Conservation (phyloP, 2,113 vertebrate genomes). For the Coryphaenoides rupestris region DNA sequence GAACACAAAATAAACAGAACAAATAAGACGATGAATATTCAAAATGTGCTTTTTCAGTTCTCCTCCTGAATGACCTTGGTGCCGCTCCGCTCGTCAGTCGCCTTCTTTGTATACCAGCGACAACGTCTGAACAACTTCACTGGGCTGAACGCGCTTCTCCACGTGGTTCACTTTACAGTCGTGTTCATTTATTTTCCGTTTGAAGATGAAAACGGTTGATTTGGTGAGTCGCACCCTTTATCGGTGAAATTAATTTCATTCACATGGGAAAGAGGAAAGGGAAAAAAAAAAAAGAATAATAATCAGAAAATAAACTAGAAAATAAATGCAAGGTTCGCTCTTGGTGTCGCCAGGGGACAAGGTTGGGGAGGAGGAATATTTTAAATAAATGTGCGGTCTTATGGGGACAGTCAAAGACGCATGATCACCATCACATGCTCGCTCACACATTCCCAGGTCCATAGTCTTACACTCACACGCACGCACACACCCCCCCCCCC, state of each 20-base stretch:
- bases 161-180: too few species aligned
- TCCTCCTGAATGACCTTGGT: neutral
- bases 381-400: slow-evolving; percentile 31
- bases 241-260: too few species aligned
- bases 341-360: neutral
- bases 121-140: too few species aligned
- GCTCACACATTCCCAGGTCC: slow-evolving; percentile 36
- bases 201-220: too few species aligned
- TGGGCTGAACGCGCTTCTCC: too few species aligned
- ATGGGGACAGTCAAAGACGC: slow-evolving; percentile 29
- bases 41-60: slow-evolving; percentile 61
- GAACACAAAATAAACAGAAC: slow-evolving; percentile 34
- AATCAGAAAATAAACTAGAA: slow-evolving; percentile 18
- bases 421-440: neutral
- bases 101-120: too few species aligned
- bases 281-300: neutral
- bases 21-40: slow-evolving; percentile 32
- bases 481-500: slow-evolving; percentile 13
- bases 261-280: neutral
- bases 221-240: too few species aligned
- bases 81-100: too few species aligned
- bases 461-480: slow-evolving; percentile 23
- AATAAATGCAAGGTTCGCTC: neutral
- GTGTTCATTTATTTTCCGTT: too few species aligned
- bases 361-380: slow-evolving; percentile 16